Evolutionary conservation across 2,888 invertebrate genomes (phyloP).

Genomic region (Machimus rusticus): DNA sequence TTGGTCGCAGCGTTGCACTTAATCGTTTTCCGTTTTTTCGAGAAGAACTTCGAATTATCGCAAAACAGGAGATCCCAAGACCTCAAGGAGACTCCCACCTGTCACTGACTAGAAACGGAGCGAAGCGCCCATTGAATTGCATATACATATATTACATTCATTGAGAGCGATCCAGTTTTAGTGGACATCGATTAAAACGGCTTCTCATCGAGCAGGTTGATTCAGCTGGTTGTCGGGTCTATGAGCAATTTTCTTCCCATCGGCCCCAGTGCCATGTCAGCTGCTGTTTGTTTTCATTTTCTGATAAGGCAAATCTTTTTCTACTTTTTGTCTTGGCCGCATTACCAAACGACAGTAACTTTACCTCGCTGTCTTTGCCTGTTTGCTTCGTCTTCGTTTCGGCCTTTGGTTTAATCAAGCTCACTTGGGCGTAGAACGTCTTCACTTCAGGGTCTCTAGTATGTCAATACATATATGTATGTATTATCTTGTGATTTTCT

Average conservation of each 20-base stretch:
- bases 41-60: neutral
- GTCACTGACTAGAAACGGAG: neutral
- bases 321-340: neutral
- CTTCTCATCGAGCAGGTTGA: neutral
- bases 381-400: neutral
- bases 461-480: too few species aligned
- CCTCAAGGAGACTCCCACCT: neutral
- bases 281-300: neutral
- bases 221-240: neutral
- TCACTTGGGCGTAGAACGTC: neutral
- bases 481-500: neutral
- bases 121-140: neutral
- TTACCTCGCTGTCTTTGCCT: neutral
- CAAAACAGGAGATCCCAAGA: neutral
- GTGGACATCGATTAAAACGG: neutral
- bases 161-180: neutral
- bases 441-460: neutral
- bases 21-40: neutral
- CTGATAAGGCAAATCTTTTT: neutral
- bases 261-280: neutral
- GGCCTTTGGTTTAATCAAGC: too few species aligned
- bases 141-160: too few species aligned
- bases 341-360: neutral
- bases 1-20: neutral
- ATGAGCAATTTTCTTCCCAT: neutral